A percentile compares a stretch with the other conserved stretches of the same genome.
These are phyloP conservation scores for Oxycera nigricornis DNA, from an alignment of 2,888 invertebrate species.

Conservation along the genomic window DNA sequence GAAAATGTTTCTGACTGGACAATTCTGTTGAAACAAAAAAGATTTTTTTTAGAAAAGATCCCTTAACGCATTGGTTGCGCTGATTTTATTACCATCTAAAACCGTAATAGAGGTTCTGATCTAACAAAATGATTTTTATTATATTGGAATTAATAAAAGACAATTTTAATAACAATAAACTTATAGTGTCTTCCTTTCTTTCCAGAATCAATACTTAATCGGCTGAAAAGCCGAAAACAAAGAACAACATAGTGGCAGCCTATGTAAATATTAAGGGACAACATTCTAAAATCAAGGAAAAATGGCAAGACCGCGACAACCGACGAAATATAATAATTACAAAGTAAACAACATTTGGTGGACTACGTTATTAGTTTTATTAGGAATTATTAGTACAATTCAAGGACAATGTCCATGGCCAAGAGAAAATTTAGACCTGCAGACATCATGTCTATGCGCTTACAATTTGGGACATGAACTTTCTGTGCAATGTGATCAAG, in stretches of 20 bases:
- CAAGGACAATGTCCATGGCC: conserved; percentile 87
- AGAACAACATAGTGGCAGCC: not conserved
- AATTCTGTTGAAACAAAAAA: no score
- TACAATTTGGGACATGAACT: conserved; percentile 84
- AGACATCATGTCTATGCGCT: conserved; percentile 86
- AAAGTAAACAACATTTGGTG: not conserved
- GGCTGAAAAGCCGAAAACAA: conserved; percentile 23
- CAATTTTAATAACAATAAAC: no score
- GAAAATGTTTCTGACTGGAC: no score
- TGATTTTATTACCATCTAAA: no score
- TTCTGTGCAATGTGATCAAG: conserved; percentile 89
- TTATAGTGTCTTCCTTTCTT: conserved; percentile 9
- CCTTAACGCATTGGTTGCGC: no score
- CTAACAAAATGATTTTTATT: no score
- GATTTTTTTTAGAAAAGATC: no score
- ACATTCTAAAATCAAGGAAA: not conserved
- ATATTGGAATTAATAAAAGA: no score
- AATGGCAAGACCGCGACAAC: not conserved
- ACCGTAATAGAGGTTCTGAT: no score
- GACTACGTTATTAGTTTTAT: conserved; percentile 41
- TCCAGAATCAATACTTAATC: conserved; percentile 13
- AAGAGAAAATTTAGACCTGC: conserved; percentile 74
- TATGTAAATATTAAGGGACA: conserved; percentile 13
- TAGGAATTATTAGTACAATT: conserved; percentile 50
- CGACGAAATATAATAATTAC: not conserved